Base-by-base conservation (phyloP, 2,888 invertebrate species). In the Nemoura dubitans region DNA sequence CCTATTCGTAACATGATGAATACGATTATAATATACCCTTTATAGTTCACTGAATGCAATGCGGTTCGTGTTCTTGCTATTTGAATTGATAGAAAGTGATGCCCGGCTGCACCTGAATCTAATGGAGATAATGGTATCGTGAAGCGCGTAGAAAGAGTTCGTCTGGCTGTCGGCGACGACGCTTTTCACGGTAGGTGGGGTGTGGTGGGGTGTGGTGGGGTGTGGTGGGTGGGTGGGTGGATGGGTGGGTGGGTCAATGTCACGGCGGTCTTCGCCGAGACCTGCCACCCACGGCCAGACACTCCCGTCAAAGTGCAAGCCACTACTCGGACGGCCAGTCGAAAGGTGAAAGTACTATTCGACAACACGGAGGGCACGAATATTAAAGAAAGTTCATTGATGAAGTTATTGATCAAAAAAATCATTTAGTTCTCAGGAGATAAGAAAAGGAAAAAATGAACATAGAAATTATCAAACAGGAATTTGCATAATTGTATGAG, bases 321-420 rank as follows among this genome's bases (percentile, higher is more conserved):
- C 26, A 14, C 5, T 29, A 81, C n/a, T 16, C 14, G 3, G 28
- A n/a, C 26, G 2, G 27, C 78, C 78, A 78, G 78, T 16, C 78
- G 78, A 78, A 78, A 78, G 26, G 78, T 78, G 78, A 78, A 78
- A 81, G 81, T 30, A 80, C 80, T 14, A 36, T 36, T 6, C 36
- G 36, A 3, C 5, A 10, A 10, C 36, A 36, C 36, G 36, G 36
- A 36, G 28, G 27, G 28, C 81, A 81, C 81, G 30, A 30, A 81
- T 78, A 78, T 78, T 78, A 30, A 81, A 81, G 81, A 81, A 81
- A 81, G 81, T 81, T 81, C 81, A 81, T 81, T 81, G 81, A 81
- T 81, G 81, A 29, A 81, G 28, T 81, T 81, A 81, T 81, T 30
- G 81, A 81, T 81, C 81, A 30, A 81, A 28, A n/a, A 81, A 7